Conservation (phyloP, 2,888 invertebrate species). For the Drosophila quinaria region DNA sequence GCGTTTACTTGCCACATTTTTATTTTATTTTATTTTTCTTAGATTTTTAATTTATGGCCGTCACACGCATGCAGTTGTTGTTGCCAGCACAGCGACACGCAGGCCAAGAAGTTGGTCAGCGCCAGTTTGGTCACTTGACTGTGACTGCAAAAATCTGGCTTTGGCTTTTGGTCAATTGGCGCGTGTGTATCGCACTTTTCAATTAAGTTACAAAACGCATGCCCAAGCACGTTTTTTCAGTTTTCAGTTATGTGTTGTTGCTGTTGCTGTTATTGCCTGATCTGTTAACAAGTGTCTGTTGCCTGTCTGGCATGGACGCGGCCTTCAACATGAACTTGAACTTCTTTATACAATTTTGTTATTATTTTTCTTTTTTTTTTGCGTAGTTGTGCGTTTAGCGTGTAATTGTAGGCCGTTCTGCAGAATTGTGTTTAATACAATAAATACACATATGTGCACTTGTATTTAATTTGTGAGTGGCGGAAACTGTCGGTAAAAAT, state of each 20-base stretch:
- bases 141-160: conserved; percentile 40
- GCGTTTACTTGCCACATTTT: conserved; percentile 20
- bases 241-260: conserved; percentile 30
- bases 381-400: conserved; percentile 49
- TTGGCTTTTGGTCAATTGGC: conserved; percentile 62
- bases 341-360: conserved; percentile 28
- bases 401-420: conserved; percentile 62
- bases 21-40: conserved; percentile 36
- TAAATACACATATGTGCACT: neutral
- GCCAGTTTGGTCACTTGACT: conserved; percentile 55
- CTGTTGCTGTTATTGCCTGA: conserved; percentile 37
- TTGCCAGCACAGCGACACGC: conserved; percentile 1
- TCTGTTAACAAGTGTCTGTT: conserved; percentile 62
- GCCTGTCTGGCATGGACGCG: conserved; percentile 50
- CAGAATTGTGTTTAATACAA: conserved; percentile 21
- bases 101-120: conserved; percentile 64
- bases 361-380: conserved; percentile 20
- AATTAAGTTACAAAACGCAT: conserved; percentile 80
- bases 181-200: conserved; percentile 81
- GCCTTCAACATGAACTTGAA: conserved; percentile 79
- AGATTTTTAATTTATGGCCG: conserved; percentile 54
- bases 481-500: conserved; percentile 40
- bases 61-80: conserved; percentile 16
- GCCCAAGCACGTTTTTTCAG: conserved; percentile 69
- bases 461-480: conserved; percentile 3